Base-by-base conservation (phyloP, 2,888 invertebrate species). In the Apamea epomidion region DNA sequence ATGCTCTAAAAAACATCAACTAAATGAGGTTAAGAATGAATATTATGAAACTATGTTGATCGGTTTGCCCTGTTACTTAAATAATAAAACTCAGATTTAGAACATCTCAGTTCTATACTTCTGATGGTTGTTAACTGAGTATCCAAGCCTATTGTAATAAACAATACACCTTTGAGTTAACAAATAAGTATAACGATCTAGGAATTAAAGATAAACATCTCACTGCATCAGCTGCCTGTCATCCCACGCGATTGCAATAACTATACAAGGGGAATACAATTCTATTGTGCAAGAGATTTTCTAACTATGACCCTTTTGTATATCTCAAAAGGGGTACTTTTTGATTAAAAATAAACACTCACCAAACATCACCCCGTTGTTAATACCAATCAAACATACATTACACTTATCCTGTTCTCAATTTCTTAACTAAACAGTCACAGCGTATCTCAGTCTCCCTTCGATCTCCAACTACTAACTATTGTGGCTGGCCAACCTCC, bases 271-370 rank as follows among this genome's bases (percentile, higher is more conserved):
- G 78, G 74, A 64, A 64, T 60, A 51, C 7, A 70, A 37, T 74
- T 74, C n/a, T 37, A 42, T 83, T 73, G 62, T 67, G 58, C 21
- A 37, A 78, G 14, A 72, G 51, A 77, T 82, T 64, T 62, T 68
- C 51, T 51, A 73, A 12, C 74, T 29, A 25, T 51, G 54, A 70
- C 25, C 42, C 60, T 65, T 54, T 37, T 2, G 32, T 65, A 25
- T 65, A 65, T 65, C 29, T 54, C 45, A n/a, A 37, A 37, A 51
- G 62, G 68, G 73, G 25, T n/a, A 29, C 6, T 5, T 76, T 60
- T 69, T 79, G 42, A 78, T 86, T 83, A 76, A 79, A 86, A 85
- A 79, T 73, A 78, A 76, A 83, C 69, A 54, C 14, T 8, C 16
- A 51, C 14, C 25, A 51, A 51, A 25, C 1, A 65, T 18, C 4